A percentile compares a stretch with the other conserved stretches of the same genome.
Evolutionary conservation across 2,888 invertebrate genomes (phyloP).

Genomic region (Encarsia formosa): DNA sequence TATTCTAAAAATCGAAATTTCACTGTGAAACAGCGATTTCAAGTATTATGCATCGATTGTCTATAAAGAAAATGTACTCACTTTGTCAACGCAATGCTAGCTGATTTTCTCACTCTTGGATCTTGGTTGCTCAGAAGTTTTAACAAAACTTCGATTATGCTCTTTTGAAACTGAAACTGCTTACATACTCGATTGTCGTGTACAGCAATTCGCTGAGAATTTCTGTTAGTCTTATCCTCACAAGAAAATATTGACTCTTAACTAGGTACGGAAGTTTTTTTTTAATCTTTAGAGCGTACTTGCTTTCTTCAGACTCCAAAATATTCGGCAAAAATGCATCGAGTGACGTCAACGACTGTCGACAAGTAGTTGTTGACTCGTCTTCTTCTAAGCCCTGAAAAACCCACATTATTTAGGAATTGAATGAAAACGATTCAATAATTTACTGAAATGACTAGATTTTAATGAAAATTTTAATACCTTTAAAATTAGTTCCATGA

Average conservation of each 20-base stretch:
- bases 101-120: slow-evolving; percentile 69
- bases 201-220: slow-evolving; percentile 61
- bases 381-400: slow-evolving; percentile 67
- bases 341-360: slow-evolving; percentile 66
- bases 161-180: slow-evolving; percentile 58
- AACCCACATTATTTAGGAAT: too few species aligned
- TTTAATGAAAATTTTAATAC: too few species aligned
- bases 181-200: slow-evolving; percentile 57
- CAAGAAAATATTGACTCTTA: slow-evolving; percentile 78
- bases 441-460: too few species aligned
- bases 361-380: slow-evolving; percentile 71
- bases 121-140: slow-evolving; percentile 71
- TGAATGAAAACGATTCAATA: too few species aligned
- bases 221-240: slow-evolving; percentile 70
- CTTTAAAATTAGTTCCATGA: slow-evolving; percentile 57
- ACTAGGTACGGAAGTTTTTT: slow-evolving; percentile 62
- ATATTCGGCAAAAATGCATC: slow-evolving; percentile 59
- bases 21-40: too few species aligned
- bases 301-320: slow-evolving; percentile 61
- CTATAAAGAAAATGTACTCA: too few species aligned
- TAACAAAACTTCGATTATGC: slow-evolving; percentile 61
- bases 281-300: slow-evolving; percentile 57
- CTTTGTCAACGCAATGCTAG: slow-evolving; percentile 64
- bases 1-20: slow-evolving; percentile 54
- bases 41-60: too few species aligned